Evolutionary conservation across 2,888 invertebrate genomes (phyloP).

Genomic region (Dynastes maya): DNA sequence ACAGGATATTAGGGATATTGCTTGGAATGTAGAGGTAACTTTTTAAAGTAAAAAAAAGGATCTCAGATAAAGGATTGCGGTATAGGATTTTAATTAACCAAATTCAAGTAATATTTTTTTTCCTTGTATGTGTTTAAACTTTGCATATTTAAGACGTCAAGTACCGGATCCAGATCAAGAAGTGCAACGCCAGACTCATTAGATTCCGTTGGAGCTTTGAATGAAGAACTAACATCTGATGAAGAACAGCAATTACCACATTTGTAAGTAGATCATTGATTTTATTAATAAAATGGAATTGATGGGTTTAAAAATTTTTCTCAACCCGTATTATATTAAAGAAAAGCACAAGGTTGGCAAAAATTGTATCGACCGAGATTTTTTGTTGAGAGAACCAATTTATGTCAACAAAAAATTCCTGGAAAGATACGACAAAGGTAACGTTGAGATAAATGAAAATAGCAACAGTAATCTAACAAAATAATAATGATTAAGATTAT

Average conservation of each 20-base stretch:
- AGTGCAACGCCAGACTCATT: conserved; percentile 92
- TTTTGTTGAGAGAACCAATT: too few relatives aligned
- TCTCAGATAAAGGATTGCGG: not conserved
- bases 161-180: conserved; percentile 87
- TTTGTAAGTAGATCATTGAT: conserved; percentile 51
- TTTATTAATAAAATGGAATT: too few relatives aligned
- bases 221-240: conserved; percentile 66
- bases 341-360: too few relatives aligned
- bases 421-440: not conserved
- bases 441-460: too few relatives aligned
- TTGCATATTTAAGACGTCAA: conserved; percentile 75
- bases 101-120: too few relatives aligned
- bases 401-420: not conserved
- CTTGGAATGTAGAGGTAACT: conserved; percentile 84
- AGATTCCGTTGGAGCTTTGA: conserved; percentile 76
- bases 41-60: conserved; percentile 57
- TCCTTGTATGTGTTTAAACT: too few relatives aligned
- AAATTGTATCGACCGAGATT: too few relatives aligned
- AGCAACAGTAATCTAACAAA: too few relatives aligned
- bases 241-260: conserved; percentile 62
- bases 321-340: too few relatives aligned
- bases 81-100: conserved; percentile 18
- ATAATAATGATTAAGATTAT: conserved; percentile 10
- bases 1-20: conserved; percentile 86
- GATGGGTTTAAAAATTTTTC: too few relatives aligned